A percentile compares a stretch with the other conserved stretches of the same genome.
These are phyloP conservation scores for Scaptomyza parva DNA, from an alignment of 2,888 invertebrate genomes.

Conservation along the genomic window DNA sequence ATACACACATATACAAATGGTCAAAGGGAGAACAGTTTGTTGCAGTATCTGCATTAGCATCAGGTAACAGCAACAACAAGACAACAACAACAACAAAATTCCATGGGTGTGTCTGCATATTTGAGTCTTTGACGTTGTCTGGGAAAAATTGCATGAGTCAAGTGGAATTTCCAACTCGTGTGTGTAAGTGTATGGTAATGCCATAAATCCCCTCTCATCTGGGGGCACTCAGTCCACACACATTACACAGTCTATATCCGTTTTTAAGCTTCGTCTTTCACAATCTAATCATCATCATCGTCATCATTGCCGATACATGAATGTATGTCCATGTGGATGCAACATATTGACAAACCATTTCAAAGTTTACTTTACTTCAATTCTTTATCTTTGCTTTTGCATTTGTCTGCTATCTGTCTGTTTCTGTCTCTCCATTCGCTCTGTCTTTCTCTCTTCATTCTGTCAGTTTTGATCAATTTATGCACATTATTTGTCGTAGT, in stretches of 20 bases:
- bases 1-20: conserved; percentile 4
- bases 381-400: background rate
- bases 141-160: conserved; percentile 41
- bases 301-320: conserved; percentile 32
- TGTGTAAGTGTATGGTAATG: conserved; percentile 66
- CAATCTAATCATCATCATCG: conserved; percentile 69
- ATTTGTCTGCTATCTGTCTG: background rate
- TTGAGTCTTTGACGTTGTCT: conserved; percentile 68
- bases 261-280: conserved; percentile 27
- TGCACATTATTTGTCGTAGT: conserved; percentile 76
- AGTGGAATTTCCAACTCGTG: too few relatives aligned
- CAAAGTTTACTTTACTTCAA: conserved; percentile 30
- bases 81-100: conserved; percentile 47
- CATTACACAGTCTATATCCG: background rate
- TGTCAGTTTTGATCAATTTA: conserved; percentile 64
- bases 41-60: conserved; percentile 13
- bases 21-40: conserved; percentile 29
- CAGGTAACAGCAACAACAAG: conserved; percentile 32
- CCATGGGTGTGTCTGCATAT: conserved; percentile 74
- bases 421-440: too few relatives aligned
- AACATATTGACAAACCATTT: conserved; percentile 62
- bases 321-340: conserved; percentile 38
- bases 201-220: conserved; percentile 22
- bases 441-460: background rate
- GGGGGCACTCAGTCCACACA: conserved; percentile 48